Conservation (phyloP, 2,113 vertebrate genomes). For the Tragelaphus strepsiceros region DNA sequence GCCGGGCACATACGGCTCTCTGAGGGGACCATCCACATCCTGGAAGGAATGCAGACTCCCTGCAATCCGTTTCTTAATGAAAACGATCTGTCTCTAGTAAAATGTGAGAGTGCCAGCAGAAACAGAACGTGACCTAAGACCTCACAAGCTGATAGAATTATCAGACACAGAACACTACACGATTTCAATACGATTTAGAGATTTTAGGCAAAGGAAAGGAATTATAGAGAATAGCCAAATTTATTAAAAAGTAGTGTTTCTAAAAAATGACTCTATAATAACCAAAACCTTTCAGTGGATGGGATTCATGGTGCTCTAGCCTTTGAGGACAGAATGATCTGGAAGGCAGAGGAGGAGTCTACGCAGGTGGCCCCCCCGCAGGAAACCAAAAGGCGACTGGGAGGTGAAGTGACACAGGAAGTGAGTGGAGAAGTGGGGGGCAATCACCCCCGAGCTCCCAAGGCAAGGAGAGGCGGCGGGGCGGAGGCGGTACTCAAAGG, state of each 20-base stretch:
- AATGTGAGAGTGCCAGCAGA: fast-evolving
- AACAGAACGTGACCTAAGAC: fast-evolving
- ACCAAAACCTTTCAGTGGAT: neutral
- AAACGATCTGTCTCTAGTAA: fast-evolving
- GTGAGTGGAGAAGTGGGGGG: neutral
- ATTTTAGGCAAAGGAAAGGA: neutral
- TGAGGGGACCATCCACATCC: fast-evolving
- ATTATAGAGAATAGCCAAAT: neutral
- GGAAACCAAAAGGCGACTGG: fast-evolving
- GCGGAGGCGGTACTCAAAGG: fast-evolving
- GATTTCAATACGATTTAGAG: fast-evolving
- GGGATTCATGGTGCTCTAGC: neutral
- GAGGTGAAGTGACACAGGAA: fast-evolving
- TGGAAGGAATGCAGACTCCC: too few species aligned
- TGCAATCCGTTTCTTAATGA: neutral
- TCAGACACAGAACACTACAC: fast-evolving
- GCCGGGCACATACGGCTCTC: neutral
- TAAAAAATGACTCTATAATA: neutral
- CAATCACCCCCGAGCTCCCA: neutral
- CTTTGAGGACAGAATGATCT: neutral
- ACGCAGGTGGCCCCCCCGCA: fast-evolving
- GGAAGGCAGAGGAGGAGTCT: neutral
- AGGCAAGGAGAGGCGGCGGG: neutral
- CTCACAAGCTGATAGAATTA: fast-evolving
- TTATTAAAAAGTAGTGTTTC: neutral